Conservation (phyloP, 2,113 vertebrate species). For the Microtus montanus region DNA sequence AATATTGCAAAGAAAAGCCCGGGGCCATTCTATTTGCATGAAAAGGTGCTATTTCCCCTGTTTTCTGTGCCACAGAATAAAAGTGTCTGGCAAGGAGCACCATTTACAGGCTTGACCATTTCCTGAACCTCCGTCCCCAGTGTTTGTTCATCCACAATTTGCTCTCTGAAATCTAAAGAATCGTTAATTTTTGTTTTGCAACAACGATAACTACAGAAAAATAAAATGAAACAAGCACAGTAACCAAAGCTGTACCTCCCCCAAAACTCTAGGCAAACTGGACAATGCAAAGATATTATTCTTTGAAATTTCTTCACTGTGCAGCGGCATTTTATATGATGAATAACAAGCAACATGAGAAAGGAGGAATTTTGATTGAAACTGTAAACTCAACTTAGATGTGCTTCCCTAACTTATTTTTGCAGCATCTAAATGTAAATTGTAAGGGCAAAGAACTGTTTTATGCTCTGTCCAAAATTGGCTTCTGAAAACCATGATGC, state of each 20-base stretch:
- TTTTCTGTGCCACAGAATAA: slow-evolving; percentile 43
- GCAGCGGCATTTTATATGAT: slow-evolving; percentile 43
- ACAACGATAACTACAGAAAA: not conserved
- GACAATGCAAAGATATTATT: slow-evolving; percentile 5
- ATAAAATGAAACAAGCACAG: too few relatives aligned
- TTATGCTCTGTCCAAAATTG: slow-evolving; percentile 68
- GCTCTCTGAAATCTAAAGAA: slow-evolving; percentile 40
- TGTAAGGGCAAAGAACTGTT: slow-evolving; percentile 59
- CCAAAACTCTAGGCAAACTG: slow-evolving; percentile 10
- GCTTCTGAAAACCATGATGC: slow-evolving; percentile 66
- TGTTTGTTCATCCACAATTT: slow-evolving; percentile 20
- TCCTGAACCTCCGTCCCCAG: not conserved
- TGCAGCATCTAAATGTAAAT: slow-evolving; percentile 75
- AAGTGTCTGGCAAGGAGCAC: slow-evolving; percentile 15
- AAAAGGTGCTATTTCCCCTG: slow-evolving; percentile 51
- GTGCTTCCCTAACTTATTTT: slow-evolving; percentile 69
- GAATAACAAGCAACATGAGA: slow-evolving; percentile 68
- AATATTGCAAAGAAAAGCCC: slow-evolving; percentile 75
- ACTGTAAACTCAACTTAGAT: slow-evolving; percentile 74
- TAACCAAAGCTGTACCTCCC: not conserved
- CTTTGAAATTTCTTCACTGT: slow-evolving; percentile 49
- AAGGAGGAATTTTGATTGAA: slow-evolving; percentile 77
- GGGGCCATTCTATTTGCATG: slow-evolving; percentile 66
- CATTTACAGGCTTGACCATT: slow-evolving; percentile 36
- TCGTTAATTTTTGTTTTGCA: slow-evolving; percentile 55